A percentile compares a stretch with the other conserved stretches of the same genome.
Evolutionary conservation across 1,140 invertebrate genomes (phyloP).

Genomic region (Acarapis woodi): DNA sequence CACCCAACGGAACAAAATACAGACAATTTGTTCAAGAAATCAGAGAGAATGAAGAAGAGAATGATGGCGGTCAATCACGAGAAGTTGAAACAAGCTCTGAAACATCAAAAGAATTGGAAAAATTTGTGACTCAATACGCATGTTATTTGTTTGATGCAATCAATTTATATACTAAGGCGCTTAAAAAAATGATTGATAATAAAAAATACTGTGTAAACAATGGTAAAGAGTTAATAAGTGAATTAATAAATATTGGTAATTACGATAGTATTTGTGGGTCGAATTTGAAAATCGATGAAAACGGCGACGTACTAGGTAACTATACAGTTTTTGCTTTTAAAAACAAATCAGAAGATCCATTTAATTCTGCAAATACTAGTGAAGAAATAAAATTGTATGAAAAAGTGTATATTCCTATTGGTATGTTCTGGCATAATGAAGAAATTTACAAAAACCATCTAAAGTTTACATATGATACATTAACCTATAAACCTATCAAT

Average conservation of each 20-base stretch:
- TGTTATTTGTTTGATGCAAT: conserved; percentile 88
- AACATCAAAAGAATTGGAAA: conserved; percentile 1
- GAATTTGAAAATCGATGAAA: conserved; percentile 55
- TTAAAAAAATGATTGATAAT: conserved; percentile 28
- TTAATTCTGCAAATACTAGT: not conserved
- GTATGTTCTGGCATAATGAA: no score
- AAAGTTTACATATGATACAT: conserved; percentile 8
- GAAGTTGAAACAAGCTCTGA: conserved; percentile 17
- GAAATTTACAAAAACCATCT: no score
- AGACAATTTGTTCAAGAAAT: conserved; percentile 34
- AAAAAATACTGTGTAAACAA: conserved; percentile 14
- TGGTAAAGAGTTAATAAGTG: conserved; percentile 18
- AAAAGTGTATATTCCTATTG: conserved; percentile 9
- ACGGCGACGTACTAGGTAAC: conserved; percentile 84
- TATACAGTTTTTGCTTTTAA: conserved; percentile 51
- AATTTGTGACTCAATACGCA: conserved; percentile 59
- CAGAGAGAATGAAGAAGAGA: conserved; percentile 40
- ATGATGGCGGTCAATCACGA: conserved; percentile 41
- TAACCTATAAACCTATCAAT: conserved; percentile 8
- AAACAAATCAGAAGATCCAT: no score
- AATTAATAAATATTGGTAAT: conserved; percentile 13
- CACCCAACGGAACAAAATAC: conserved; percentile 35
- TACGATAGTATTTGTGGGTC: conserved; percentile 46
- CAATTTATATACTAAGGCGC: conserved; percentile 54
- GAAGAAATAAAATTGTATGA: not conserved